A percentile compares a stretch with the other conserved stretches of the same genome.
Evolutionary conservation across 2,113 vertebrate species (phyloP).

Genomic region (Varanus salvator): DNA sequence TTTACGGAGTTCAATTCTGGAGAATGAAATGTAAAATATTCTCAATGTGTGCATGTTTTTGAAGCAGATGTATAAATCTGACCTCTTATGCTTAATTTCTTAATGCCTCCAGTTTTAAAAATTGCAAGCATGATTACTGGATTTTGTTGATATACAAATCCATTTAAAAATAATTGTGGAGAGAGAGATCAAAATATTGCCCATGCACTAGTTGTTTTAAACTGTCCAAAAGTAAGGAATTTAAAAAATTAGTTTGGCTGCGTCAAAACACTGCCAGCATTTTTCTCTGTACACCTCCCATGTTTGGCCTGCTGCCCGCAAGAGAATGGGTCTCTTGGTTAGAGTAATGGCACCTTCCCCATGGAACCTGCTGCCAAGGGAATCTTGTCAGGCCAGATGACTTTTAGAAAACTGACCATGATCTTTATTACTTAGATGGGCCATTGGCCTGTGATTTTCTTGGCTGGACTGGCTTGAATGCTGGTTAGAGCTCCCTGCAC

Average conservation of each 20-base stretch:
- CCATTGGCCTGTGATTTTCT: not conserved
- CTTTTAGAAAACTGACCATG: not conserved
- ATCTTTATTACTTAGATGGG: not conserved
- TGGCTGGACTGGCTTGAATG: not conserved
- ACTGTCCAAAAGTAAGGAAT: not conserved
- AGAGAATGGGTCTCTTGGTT: not conserved
- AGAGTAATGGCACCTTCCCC: constrained; percentile 35
- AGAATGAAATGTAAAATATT: not conserved
- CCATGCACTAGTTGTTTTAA: not conserved
- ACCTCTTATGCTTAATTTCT: not conserved
- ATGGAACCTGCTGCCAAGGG: constrained; percentile 22
- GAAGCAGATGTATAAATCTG: constrained; percentile 2
- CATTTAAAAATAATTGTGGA: not conserved
- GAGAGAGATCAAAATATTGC: not conserved
- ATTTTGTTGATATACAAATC: not conserved
- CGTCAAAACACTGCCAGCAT: not conserved
- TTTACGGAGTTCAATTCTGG: not conserved
- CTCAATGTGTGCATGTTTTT: not conserved
- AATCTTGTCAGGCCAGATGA: not conserved
- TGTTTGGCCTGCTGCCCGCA: not conserved
- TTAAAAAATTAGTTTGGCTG: not conserved
- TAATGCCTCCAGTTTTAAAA: not conserved
- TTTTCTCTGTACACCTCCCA: not conserved
- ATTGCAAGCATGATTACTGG: not conserved
- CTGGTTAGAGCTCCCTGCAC: no score